These are phyloP conservation scores for Helicoverpa zea DNA, from an alignment of 1,140 invertebrate genomes.

Conservation along the genomic window DNA sequence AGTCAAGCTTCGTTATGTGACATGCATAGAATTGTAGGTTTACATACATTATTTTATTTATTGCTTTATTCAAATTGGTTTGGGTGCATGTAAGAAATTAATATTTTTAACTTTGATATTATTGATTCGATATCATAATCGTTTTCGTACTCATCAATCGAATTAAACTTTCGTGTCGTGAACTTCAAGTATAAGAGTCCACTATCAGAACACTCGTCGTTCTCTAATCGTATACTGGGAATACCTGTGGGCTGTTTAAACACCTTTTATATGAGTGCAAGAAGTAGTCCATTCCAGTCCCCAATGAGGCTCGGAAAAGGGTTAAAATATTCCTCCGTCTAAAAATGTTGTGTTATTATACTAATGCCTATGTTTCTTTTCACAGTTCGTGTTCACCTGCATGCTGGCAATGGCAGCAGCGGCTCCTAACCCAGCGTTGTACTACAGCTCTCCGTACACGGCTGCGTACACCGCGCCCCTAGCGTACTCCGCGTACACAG, in stretches of 20 bases:
- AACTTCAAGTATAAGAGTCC: too few relatives aligned
- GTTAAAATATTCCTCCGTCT: too few relatives aligned
- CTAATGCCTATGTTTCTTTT: neutral
- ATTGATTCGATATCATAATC: too few relatives aligned
- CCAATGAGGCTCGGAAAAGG: neutral
- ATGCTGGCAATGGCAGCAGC: conserved; percentile 4
- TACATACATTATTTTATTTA: neutral
- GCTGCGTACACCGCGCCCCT: conserved; percentile 13
- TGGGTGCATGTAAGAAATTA: neutral
- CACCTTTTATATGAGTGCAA: too few relatives aligned
- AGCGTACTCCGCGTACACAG: conserved; percentile 71
- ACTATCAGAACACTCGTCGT: too few relatives aligned
- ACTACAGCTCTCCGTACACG: conserved; percentile 1
- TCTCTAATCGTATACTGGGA: too few relatives aligned
- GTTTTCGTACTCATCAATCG: too few relatives aligned
- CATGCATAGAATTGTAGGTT: conserved; percentile 1
- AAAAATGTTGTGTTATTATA: neutral
- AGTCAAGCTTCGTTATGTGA: conserved; percentile 4
- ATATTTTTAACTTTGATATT: neutral
- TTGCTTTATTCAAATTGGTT: neutral
- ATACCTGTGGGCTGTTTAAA: too few relatives aligned
- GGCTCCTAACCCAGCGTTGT: neutral
- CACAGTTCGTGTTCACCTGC: conserved; percentile 20
- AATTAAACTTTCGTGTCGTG: too few relatives aligned
- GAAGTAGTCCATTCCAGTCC: neutral